Base-by-base conservation (phyloP, 2,797 vertebrate species). In the Menidia menidia region DNA sequence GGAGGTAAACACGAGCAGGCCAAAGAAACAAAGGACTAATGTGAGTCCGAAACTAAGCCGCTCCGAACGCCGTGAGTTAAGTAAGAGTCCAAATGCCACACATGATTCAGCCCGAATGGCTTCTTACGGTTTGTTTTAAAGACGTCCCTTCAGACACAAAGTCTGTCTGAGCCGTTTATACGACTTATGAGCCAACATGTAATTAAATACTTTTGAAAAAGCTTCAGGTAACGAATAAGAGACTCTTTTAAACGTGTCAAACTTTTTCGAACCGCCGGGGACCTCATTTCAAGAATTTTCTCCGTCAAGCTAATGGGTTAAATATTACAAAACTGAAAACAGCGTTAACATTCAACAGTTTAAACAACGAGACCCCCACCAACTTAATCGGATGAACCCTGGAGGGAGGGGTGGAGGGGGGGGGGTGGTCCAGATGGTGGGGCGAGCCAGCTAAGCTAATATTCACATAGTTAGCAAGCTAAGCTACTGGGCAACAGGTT, bases 391-490 rank as follows among this genome's bases (percentile, higher is more conserved):
- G 54, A 47, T 71, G 52, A 75, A 45, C 5, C 44, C 52, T 68
- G 66, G 25, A 63, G 53, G 5, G n/a, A 16, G 2, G 9, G 14
- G 9, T 43, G 41, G n/a, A n/a, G n/a, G n/a, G 14, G 4, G 14
- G 35, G 3, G 13, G 15, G 1, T 5, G 43, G 30, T 30, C 11
- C 58, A 52, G 44, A 48, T 18, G 54, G 62, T 14, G 15, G 4
- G 42, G 19, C n/a, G 35, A 69, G 68, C 51, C 45, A 70, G 64
- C 55, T 43, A 43, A 32, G 64, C 71, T 68, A 60, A 16, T 16
- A 13, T 14, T 3, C 7, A 31, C 65, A 68, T 66, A 72, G 60
- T 56, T 82, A 71, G 62, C 64, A 30, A 18, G 72, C 61, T 44
- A 59, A 59, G 57, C 63, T 68, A 61, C 8, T 3, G 41, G 51